phyloP scores from a whole-genome alignment of 53 echinoderm and acorn worm species.

The Zoroaster sp. region DNA sequence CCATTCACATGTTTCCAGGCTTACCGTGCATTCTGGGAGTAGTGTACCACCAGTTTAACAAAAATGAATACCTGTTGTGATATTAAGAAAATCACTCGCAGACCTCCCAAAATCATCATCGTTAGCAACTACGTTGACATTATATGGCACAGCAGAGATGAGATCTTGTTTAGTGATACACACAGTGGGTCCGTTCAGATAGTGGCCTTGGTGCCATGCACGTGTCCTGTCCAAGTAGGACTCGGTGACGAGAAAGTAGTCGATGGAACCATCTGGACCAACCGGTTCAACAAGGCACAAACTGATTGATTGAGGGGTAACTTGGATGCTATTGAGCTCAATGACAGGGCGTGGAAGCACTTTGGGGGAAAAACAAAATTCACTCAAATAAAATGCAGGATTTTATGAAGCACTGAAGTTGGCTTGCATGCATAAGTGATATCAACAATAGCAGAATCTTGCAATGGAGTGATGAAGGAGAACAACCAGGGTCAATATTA shows the following conservation, averaged over 20 bases:
- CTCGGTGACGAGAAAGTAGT: slow-evolving; percentile 29
- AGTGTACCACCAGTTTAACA: too few species aligned
- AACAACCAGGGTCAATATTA: too few species aligned
- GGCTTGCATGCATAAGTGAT: neutral
- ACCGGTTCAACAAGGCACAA: slow-evolving; percentile 29
- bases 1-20: too few species aligned
- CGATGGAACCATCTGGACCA: slow-evolving; percentile 21
- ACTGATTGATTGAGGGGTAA: neutral
- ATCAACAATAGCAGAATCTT: too few species aligned
- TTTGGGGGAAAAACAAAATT: neutral
- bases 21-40: too few species aligned
- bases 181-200: neutral
- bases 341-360: neutral
- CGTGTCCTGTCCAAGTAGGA: neutral
- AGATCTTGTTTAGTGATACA: slow-evolving; percentile 34
- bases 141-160: neutral
- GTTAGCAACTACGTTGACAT: neutral
- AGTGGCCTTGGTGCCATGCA: slow-evolving; percentile 12
- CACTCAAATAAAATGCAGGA: neutral
- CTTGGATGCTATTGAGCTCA: slow-evolving; percentile 4
- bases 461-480: too few species aligned
- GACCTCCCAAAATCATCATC: slow-evolving; percentile 34
- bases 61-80: slow-evolving; percentile 48
- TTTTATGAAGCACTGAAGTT: neutral
- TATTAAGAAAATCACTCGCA: neutral